These are phyloP conservation scores for Chorisops tibialis DNA, from an alignment of 2,888 invertebrate species.

Conservation along the genomic window DNA sequence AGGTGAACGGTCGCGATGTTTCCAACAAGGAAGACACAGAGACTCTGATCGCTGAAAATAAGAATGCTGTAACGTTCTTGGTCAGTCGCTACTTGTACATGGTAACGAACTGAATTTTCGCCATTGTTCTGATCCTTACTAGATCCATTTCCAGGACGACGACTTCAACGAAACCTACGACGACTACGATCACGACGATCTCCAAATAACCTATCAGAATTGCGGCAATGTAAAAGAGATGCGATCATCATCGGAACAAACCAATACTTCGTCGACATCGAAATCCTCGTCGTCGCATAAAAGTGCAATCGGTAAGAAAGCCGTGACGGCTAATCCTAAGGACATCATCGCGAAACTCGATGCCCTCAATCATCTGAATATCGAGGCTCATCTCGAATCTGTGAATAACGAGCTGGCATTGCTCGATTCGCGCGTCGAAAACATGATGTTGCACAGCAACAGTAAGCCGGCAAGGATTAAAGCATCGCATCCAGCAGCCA, in stretches of 20 bases:
- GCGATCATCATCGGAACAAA: slow-evolving; percentile 2
- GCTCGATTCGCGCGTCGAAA: slow-evolving; percentile 59
- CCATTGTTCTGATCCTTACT: no score
- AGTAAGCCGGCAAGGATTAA: slow-evolving; percentile 22
- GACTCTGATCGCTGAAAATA: slow-evolving; percentile 55
- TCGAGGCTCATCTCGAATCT: slow-evolving; percentile 47
- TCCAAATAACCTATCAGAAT: slow-evolving; percentile 9
- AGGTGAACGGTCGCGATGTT: slow-evolving; percentile 58
- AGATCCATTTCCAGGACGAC: slow-evolving; percentile 3
- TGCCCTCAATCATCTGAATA: slow-evolving; percentile 42
- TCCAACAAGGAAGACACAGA: slow-evolving; percentile 57
- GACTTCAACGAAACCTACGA: background rate
- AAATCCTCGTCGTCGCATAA: slow-evolving; percentile 22
- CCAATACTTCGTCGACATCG: slow-evolving; percentile 21
- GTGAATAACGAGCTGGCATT: slow-evolving; percentile 57
- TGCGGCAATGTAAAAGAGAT: background rate
- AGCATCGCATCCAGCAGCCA: slow-evolving; percentile 14
- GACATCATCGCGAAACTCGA: slow-evolving; percentile 35
- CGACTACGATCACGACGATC: slow-evolving; percentile 2
- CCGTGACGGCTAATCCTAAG: background rate
- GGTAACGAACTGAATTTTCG: slow-evolving; percentile 46
- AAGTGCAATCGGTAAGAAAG: background rate
- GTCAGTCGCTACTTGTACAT: slow-evolving; percentile 56
- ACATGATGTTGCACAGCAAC: slow-evolving; percentile 49
- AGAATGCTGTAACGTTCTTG: slow-evolving; percentile 56